Conservation (phyloP, 1,140 invertebrate genomes). For the Neelides sp. region DNA sequence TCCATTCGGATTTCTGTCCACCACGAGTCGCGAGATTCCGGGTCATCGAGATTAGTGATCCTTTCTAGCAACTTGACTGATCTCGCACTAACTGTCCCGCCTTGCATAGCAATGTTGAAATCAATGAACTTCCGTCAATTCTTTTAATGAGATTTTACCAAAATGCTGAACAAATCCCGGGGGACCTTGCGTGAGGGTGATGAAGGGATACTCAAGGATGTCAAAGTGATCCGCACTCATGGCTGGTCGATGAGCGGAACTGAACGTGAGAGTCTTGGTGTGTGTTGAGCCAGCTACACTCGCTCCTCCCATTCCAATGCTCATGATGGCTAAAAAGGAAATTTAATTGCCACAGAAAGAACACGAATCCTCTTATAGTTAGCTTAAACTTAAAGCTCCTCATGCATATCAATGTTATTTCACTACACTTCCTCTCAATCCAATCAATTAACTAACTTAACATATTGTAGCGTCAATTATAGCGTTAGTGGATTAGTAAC, state of each 20-base stretch:
- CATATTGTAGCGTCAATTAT: no score
- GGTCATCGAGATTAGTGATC: conserved; percentile 68
- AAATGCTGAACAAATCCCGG: conserved; percentile 74
- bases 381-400: no score
- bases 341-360: no score
- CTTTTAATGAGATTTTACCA: conserved; percentile 44
- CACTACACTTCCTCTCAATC: no score
- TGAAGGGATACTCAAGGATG: conserved; percentile 86
- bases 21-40: conserved; percentile 81
- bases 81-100: conserved; percentile 69
- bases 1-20: conserved; percentile 91
- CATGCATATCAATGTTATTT: no score
- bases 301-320: no score
- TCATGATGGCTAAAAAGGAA: no score
- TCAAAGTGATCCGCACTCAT: conserved; percentile 41
- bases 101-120: conserved; percentile 36
- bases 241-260: not conserved
- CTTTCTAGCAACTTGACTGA: conserved; percentile 77
- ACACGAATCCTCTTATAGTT: no score
- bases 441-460: no score
- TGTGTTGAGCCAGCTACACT: no score
- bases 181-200: conserved; percentile 83
- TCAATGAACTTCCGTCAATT: not conserved
- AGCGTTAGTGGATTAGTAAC: no score
- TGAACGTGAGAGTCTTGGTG: conserved; percentile 13